Base-by-base conservation (phyloP, 2,113 vertebrate species). In the Tetrax tetrax region DNA sequence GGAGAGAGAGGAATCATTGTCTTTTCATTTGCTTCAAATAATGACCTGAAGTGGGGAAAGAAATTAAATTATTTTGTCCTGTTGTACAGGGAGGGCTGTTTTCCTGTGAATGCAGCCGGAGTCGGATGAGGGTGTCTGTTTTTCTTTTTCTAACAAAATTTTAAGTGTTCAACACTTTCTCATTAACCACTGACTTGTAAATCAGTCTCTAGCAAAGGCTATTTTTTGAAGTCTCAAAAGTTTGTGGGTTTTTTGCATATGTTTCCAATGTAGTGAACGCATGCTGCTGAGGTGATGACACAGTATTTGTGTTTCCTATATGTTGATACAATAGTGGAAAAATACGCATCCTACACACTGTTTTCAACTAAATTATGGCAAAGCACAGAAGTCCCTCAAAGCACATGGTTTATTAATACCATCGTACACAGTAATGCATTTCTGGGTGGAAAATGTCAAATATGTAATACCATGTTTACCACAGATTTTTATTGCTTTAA, bases 1-100 rank as follows among this genome's bases (percentile, higher is more conserved):
- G 96, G 91, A 93, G 92, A 96, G 93, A 95, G 97, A 95, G 93
- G 91, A 95, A 96, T 97, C 82, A 23, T 97, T 98, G 97, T 97
- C 83, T 98, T 98, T 98, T 98, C 92, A 96, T 98, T 98, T 98
- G 97, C 95, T 98, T 97, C 97, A 93, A 95, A 98, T 98, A 97
- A 97, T 97, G 96, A 97, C 75, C 94, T 89, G 84, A 94, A 96
- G 87, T 94, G 92, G 89, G 48, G 80, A 95, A 95, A 97, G 95
- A 97, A 95, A 97, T 87, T 89, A 87, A 83, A 93, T 96, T 87
- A 95, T 96, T 95, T 95, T 96, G 63, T 87, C 96, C 89, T 83
- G 93, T 90, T 90, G 94, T 87, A 87, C 91, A 87, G 95, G 96
- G 87, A 97, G 83, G 87, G 90, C 85, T 96, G 94, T 98, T 97